These are phyloP conservation scores for Furcula furcula DNA, from an alignment of 2,888 invertebrate species.

Conservation along the genomic window DNA sequence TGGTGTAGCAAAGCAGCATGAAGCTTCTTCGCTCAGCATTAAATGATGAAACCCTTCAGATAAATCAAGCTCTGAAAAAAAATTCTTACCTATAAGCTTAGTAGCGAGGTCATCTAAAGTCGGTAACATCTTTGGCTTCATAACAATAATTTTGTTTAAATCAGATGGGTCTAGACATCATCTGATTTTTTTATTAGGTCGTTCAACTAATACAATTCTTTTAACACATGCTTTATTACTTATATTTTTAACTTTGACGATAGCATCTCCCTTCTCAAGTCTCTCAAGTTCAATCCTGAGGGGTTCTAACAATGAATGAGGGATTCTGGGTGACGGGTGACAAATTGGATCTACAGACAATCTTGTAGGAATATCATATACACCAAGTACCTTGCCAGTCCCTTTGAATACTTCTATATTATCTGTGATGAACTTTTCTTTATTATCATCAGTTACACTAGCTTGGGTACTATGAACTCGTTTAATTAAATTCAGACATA, in stretches of 20 bases:
- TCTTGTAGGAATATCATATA: conserved; percentile 2
- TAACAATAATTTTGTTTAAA: conserved; percentile 16
- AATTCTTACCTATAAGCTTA: conserved; percentile 12
- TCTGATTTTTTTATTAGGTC: conserved; percentile 12
- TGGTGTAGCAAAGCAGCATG: conserved; percentile 13
- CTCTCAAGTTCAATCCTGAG: conserved; percentile 1
- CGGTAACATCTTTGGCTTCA: conserved; percentile 12
- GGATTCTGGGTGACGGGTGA: not conserved
- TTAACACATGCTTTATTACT: not conserved
- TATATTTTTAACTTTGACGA: not conserved
- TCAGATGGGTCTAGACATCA: conserved; percentile 15
- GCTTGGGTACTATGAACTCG: too few relatives aligned
- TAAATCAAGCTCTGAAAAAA: conserved; percentile 16
- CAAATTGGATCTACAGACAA: conserved; percentile 1
- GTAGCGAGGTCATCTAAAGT: conserved; percentile 12
- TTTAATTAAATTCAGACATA: too few relatives aligned
- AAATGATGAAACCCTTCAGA: conserved; percentile 17
- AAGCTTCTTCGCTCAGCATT: conserved; percentile 4
- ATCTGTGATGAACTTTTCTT: conserved; percentile 1
- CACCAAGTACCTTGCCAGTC: not conserved
- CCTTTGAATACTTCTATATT: conserved; percentile 1
- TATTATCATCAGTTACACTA: too few relatives aligned
- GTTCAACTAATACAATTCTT: conserved; percentile 6
- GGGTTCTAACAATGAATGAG: not conserved
- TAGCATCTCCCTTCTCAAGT: not conserved